Base-by-base conservation (phyloP, 2,113 vertebrate species). In the Cynocephalus volans region DNA sequence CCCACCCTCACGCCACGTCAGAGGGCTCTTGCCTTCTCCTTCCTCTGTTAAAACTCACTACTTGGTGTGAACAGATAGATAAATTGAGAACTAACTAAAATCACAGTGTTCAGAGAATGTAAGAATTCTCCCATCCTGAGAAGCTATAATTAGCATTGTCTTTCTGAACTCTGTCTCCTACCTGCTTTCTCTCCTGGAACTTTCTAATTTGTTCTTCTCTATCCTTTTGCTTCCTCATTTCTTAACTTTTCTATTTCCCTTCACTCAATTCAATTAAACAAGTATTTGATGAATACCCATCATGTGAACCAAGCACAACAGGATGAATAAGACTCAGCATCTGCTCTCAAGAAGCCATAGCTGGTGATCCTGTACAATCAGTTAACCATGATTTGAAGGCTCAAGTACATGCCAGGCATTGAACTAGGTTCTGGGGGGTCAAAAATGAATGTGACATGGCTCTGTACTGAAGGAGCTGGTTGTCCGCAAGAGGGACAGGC, bases 11-110 rank as follows among this genome's bases (percentile, higher is more conserved):
- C 56, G 69, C 81, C 65, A 90, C 36, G 77, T 96, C 92, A 96
- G 88, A 97, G 69, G 56, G n/a, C 72, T 52, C 54, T 96, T 96
- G 93, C 90, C 88, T 54, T 92, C 79, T 89, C 95, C 72, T 79
- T 85, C 85, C 82, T 95, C 92, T 70, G n/a, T 2, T 18, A 60
- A 15, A 75, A 76, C 80, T 92, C 62, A 58, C 33, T 60, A 50
- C n/a, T 77, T 73, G 45, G 82, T 94, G 70, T 64, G 19, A 92
- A 75, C 45, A 97, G n/a, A 65, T 33, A 82, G 93, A 64, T 12
- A 89, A 56, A 60, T 15, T 56, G 77, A 90, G 88, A 88, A 73
- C 10, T 56, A 64, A 50, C 10, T 3, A 58, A 96, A 65, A 69
- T 85, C 54, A 75, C 89, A 72, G 52, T 19, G 24, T 80, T 90